Conservation (phyloP, 2,113 vertebrate species). For the Glaucomys volans region DNA sequence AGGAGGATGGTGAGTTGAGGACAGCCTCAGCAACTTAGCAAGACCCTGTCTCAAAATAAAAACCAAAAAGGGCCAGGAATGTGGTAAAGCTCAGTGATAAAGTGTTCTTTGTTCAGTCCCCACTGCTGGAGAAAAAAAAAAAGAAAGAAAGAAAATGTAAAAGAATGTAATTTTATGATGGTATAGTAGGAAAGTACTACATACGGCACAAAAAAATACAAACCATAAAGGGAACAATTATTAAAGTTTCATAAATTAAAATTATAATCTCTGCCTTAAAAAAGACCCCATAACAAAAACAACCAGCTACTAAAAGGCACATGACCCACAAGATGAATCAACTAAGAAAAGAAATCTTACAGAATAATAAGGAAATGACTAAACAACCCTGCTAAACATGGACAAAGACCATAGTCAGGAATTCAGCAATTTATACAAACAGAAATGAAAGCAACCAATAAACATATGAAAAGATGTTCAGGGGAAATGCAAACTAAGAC, state of each 20-base stretch:
- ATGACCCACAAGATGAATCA: neutral
- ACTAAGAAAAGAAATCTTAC: neutral
- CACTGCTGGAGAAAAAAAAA: too few species aligned
- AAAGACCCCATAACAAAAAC: neutral
- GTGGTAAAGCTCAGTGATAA: neutral
- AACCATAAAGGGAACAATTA: neutral
- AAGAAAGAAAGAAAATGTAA: too few species aligned
- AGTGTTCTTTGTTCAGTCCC: neutral
- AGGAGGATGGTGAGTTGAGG: neutral
- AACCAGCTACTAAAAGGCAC: neutral
- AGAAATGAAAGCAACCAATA: neutral
- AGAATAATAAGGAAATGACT: neutral
- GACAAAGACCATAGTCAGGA: neutral
- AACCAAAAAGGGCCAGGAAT: neutral
- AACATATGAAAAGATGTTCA: neutral
- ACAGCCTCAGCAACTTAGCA: neutral
- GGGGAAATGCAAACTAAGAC: neutral
- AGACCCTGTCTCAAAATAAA: neutral
- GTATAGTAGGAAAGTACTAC: neutral
- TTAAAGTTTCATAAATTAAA: neutral
- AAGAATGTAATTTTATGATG: neutral
- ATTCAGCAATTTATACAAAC: neutral
- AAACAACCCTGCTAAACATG: neutral
- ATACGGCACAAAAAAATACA: neutral
- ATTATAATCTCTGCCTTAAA: neutral